Conservation (phyloP, 2,797 vertebrate species). For the Macropus fuliginosus region DNA sequence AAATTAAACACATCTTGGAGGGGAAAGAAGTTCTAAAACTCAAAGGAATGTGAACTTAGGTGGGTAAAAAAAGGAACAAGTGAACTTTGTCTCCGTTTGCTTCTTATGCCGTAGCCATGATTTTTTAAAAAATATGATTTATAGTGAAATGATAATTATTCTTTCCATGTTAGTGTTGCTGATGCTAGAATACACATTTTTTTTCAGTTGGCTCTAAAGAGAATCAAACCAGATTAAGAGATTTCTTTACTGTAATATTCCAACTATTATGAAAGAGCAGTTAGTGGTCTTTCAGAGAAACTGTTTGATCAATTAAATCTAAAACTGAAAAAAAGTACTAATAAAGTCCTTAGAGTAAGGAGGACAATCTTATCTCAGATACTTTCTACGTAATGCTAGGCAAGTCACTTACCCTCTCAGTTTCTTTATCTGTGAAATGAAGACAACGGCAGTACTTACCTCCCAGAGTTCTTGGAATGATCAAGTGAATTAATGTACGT, state of each 20-base stretch:
- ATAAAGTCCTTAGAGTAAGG: not conserved
- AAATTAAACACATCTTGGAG: not conserved
- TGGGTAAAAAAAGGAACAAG: constrained; percentile 21
- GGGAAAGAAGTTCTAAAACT: constrained; percentile 30
- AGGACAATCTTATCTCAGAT: not conserved
- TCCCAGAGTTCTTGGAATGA: not conserved
- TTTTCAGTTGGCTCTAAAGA: not conserved
- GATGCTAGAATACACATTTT: not conserved
- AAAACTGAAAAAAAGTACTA: not conserved
- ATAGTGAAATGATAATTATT: not conserved
- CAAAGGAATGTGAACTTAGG: constrained; percentile 10
- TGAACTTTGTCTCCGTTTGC: not conserved
- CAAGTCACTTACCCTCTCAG: not conserved
- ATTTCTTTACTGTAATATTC: not conserved
- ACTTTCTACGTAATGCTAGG: not conserved
- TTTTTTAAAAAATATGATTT: constrained; percentile 10
- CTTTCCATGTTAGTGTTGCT: not conserved
- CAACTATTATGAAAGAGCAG: constrained; percentile 25
- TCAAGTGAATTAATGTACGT: not conserved
- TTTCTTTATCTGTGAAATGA: not conserved
- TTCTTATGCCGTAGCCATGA: constrained; percentile 20
- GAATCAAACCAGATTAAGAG: constrained; percentile 18
- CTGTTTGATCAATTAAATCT: not conserved
- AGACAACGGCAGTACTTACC: not conserved
- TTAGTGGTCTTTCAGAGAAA: not conserved